Base-by-base conservation (phyloP, 2,888 invertebrate species). In the Orchestes rusci region DNA sequence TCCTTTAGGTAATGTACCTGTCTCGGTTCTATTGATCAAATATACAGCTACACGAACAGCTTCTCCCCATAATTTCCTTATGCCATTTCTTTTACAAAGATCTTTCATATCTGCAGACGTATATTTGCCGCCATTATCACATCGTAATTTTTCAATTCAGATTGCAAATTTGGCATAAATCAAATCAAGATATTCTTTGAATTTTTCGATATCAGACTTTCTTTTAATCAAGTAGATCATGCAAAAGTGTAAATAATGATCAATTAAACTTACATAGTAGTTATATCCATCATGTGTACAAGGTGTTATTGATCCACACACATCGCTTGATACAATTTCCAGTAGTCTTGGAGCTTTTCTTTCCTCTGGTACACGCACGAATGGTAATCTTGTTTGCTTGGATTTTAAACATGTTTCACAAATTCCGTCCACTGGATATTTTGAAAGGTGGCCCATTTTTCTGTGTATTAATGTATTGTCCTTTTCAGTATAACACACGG, bases 371-470 rank as follows among this genome's bases (percentile, higher is more conserved):
- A 41, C 4, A 3, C n/a, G 16, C 16, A 7, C 4, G 4, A 17
- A 18, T 2, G 34, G 37, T 31, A 16, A 10, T 18, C 31, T 31
- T 1, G 33, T 29, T 19, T 50, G 42, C 19, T 51, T 51, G 3
- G 40, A 34, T 23, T 46, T 35, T 16, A 53, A 18, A 47, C 53
- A 54, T 8, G 50, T 32, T 43, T 56, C 53, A 48, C 54, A 56
- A 8, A 50, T 15, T 19, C 16, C 28, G 27, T 16, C 16, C 19
- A 39, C 15, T 32, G n/a, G n/a, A n/a, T n/a, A n/a, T n/a, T n/a
- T n/a, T n/a, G n/a, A n/a, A n/a, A n/a, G n/a, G n/a, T n/a, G n/a
- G n/a, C n/a, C n/a, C n/a, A n/a, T n/a, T n/a, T n/a, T n/a, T n/a
- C n/a, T n/a, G n/a, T n/a, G n/a, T n/a, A n/a, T n/a, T n/a, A n/a